Evolutionary conservation across 2,888 invertebrate species (phyloP).

Genomic region (Eupelmus urozonus): DNA sequence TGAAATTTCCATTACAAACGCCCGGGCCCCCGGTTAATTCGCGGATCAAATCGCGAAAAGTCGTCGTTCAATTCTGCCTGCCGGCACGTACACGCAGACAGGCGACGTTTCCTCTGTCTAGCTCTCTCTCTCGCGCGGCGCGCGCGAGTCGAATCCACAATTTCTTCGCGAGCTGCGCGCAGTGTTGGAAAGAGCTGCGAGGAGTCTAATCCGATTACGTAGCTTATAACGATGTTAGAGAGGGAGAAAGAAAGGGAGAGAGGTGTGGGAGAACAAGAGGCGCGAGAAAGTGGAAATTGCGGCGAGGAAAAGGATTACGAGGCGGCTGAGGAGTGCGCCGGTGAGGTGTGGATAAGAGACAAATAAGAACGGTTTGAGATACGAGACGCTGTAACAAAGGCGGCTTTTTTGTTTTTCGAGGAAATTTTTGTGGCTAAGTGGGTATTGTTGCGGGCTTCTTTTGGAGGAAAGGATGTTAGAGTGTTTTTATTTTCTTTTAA

Average conservation of each 20-base stretch:
- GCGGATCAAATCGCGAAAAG: slow-evolving; percentile 36
- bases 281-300: neutral
- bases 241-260: neutral
- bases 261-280: neutral
- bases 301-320: neutral
- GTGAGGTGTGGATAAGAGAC: no score
- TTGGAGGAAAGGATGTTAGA: no score
- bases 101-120: neutral
- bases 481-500: no score
- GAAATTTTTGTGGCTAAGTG: no score
- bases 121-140: neutral
- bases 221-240: slow-evolving; percentile 43
- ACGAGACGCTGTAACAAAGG: no score
- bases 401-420: no score
- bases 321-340: neutral
- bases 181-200: no score
- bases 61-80: slow-evolving; percentile 28
- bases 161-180: slow-evolving; percentile 31
- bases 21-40: slow-evolving; percentile 14
- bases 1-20: slow-evolving; percentile 50
- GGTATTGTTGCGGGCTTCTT: no score
- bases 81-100: neutral
- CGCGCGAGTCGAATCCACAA: slow-evolving; percentile 38
- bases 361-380: no score
- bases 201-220: slow-evolving; percentile 52